These are phyloP conservation scores for Cinara cedri DNA, from an alignment of 2,888 invertebrate species.

Conservation along the genomic window DNA sequence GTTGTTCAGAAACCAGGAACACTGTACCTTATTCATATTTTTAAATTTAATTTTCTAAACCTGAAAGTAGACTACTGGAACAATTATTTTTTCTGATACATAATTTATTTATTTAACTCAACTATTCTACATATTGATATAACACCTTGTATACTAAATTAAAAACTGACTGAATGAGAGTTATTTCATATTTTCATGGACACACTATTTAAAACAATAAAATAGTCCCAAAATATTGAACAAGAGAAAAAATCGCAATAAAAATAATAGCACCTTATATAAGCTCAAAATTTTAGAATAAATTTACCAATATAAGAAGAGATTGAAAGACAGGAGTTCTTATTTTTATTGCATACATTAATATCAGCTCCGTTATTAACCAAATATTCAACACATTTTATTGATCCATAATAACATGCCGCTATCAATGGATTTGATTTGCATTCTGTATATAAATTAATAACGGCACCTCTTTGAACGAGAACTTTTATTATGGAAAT, in stretches of 20 bases:
- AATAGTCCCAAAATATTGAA: slow-evolving; percentile 60
- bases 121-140: too few species aligned
- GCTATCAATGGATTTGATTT: slow-evolving; percentile 89
- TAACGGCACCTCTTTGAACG: slow-evolving; percentile 82
- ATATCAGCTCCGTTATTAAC: slow-evolving; percentile 83
- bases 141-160: too few species aligned
- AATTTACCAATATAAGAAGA: slow-evolving; percentile 86
- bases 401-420: slow-evolving; percentile 88
- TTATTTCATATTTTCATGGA: too few species aligned
- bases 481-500: slow-evolving; percentile 76
- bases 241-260: too few species aligned
- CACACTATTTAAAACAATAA: background rate
- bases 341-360: slow-evolving; percentile 85
- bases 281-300: background rate
- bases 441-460: slow-evolving; percentile 88
- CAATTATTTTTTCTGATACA: too few species aligned
- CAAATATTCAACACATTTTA: slow-evolving; percentile 89
- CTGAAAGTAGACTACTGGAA: too few species aligned
- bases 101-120: too few species aligned
- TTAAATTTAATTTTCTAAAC: too few species aligned
- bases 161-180: too few species aligned
- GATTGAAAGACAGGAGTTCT: slow-evolving; percentile 92
- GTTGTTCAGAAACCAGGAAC: too few species aligned
- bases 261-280: too few species aligned
- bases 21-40: too few species aligned